Base-by-base conservation (phyloP, 2,113 vertebrate genomes). In the Mesitornis unicolor region DNA sequence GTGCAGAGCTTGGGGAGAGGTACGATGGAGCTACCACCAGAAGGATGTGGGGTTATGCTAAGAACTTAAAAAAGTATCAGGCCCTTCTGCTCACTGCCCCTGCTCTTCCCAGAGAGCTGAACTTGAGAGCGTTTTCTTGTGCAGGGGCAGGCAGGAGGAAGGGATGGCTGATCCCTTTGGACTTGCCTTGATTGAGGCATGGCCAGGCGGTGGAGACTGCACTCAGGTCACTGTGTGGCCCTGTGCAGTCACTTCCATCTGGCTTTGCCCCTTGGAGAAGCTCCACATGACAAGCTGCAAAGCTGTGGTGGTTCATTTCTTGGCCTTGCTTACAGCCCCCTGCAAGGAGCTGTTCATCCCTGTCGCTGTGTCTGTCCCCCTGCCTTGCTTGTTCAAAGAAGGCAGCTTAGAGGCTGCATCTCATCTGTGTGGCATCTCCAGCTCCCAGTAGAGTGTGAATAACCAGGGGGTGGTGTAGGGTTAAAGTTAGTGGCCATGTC, bases 191-290 rank as follows among this genome's bases (percentile, higher is more conserved):
- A 10, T 22, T 7, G 7, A 61, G 20, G 28, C 69, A 40, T 3
- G 22, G 42, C 28, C 16, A n/a, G 42, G 35, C 9, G 5, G n/a
- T 31, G 38, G 53, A 40, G 15, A 81, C 51, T 0, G 0, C 0
- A 6, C 26, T 82, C 10, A 43, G 61, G 40, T 57, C 1, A 1
- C 69, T 64, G 17, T 1, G 2, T 35, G 65, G 21, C 29, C 56
- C 51, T 24, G 51, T 33, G 57, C 42, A 16, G 51, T 31, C 85
- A 19, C 69, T 85, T 86, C 48, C 8, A 4, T 40, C 17, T 29
- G 43, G 13, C 14, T 89, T 79, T 88, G 29, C 54, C 57, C 19
- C 14, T 83, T 76, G 57, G 40, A 82, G 36, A 64, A 65, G 29
- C 38, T 42, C 63, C 5, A 56, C 2, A 0, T 35, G 53, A n/a